Evolutionary conservation across 1,140 invertebrate species (phyloP), one percentile per base, ranked within the genome.

Genomic region (Stegodyphus dumicola): DNA sequence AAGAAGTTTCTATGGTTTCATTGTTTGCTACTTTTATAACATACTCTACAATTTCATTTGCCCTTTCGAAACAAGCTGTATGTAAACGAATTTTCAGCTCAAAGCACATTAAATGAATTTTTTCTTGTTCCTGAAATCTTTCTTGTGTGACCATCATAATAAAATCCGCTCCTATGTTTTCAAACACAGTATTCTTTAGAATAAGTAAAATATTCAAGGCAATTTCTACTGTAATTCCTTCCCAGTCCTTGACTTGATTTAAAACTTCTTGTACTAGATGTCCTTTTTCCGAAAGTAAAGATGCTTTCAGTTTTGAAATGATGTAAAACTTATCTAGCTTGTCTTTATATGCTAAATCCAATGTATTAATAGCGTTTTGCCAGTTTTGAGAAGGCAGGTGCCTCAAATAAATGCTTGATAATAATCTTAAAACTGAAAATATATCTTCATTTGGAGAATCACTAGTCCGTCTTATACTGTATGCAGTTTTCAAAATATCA

Each of bases 81-180:
- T 33, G 33, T 5, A 81, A 73, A 53, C 18, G 18, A 11, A 81
- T 51, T 56, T 60, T 13, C 5, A 81, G 15, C 73, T 81, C 78
- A 2, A 73, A n/a, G 0, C 51, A 73, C 7, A 73, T 73, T 10
- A 81, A 13, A 51, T 17, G 11, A 6, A 81, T 17, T 64, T 81
- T 81, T 7, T 81, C 69, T 6, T 5, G 6, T 2, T 2, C 2
- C n/a, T 17, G n/a, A 64, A 18, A 49, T 6, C 7, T n/a, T 33
- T 49, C 64, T 17, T 60, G 10, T 81, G 13, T 73, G 48, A 52
- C 33, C 6, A 60, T 65, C 13, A 13, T 33, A 5, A 71, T 15
- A 64, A 73, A 81, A 13, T 81, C 78, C 5, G 52, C 5, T 11
- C 48, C 53, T 15, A 6, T 13, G 48, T 17, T 64, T 6, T 60